Evolutionary conservation across 2,888 invertebrate species (phyloP).

Genomic region (Cataglyphis livida): DNA sequence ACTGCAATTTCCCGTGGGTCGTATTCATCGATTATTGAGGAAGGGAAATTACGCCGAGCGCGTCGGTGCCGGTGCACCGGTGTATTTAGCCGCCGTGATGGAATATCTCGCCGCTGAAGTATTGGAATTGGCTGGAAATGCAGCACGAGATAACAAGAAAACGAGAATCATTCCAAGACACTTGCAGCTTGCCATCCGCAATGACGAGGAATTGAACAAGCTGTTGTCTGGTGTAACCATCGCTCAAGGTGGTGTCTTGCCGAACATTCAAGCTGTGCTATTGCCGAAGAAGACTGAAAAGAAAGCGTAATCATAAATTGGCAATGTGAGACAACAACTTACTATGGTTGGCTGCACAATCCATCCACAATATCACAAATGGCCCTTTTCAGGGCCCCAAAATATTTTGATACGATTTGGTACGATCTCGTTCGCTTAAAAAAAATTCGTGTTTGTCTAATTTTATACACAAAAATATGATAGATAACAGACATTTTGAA

Average conservation of each 20-base stretch:
- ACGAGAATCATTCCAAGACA: constrained; percentile 84
- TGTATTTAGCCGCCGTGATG: constrained; percentile 88
- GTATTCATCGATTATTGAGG: constrained; percentile 88
- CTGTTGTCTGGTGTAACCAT: constrained; percentile 92
- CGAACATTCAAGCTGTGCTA: constrained; percentile 91
- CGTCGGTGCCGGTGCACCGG: constrained; percentile 87
- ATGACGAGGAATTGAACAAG: constrained; percentile 93
- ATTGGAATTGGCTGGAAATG: constrained; percentile 89
- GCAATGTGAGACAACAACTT: background rate
- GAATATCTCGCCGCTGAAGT: constrained; percentile 91
- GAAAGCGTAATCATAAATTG: constrained; percentile 67
- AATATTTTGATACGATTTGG: constrained; percentile 11
- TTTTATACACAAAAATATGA: background rate
- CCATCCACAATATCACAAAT: constrained; percentile 45
- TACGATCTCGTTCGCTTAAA: background rate
- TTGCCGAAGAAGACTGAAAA: constrained; percentile 90
- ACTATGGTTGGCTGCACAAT: background rate
- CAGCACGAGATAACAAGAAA: constrained; percentile 90
- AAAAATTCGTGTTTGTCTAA: background rate
- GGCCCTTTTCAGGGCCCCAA: constrained; percentile 71
- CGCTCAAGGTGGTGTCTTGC: constrained; percentile 93
- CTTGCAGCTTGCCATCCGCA: constrained; percentile 90
- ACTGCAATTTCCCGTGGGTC: constrained; percentile 88
- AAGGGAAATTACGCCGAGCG: constrained; percentile 89
- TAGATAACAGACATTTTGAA: background rate